These are phyloP conservation scores for Cheilosia soror DNA, from an alignment of 2,888 invertebrate species.

Conservation along the genomic window DNA sequence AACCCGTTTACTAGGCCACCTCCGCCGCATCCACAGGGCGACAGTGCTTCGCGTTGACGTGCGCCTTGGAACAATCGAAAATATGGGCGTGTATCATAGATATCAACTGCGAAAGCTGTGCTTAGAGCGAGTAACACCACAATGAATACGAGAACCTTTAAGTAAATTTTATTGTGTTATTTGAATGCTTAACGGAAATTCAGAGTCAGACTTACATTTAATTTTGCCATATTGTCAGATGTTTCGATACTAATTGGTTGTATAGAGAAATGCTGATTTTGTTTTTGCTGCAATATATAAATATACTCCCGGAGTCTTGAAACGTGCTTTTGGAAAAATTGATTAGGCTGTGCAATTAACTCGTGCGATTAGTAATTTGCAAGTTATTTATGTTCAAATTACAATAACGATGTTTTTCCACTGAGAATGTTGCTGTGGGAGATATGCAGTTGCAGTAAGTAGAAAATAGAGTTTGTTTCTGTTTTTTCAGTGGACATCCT, in stretches of 20 bases:
- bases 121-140: slow-evolving; percentile 37
- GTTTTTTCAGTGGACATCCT: not conserved
- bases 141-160: slow-evolving; percentile 50
- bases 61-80: slow-evolving; percentile 13
- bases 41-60: not conserved
- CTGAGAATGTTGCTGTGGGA: not conserved
- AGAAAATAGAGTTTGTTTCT: not conserved
- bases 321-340: slow-evolving; percentile 55
- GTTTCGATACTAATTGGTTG: slow-evolving; percentile 15
- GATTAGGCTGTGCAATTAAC: slow-evolving; percentile 22
- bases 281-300: slow-evolving; percentile 30
- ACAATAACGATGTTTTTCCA: slow-evolving; percentile 4
- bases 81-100: slow-evolving; percentile 9
- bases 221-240: slow-evolving; percentile 43
- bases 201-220: slow-evolving; percentile 38
- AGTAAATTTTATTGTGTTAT: slow-evolving; percentile 15
- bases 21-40: slow-evolving; percentile 53
- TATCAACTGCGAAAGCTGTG: slow-evolving; percentile 12
- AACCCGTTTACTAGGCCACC: not conserved
- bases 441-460: not conserved
- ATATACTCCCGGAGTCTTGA: slow-evolving; percentile 1
- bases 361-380: slow-evolving; percentile 50
- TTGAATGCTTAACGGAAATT: not conserved
- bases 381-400: slow-evolving; percentile 15
- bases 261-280: slow-evolving; percentile 11